Evolutionary conservation across 2,797 vertebrate genomes (phyloP).

Genomic region (Hydrolagus colliei): DNA sequence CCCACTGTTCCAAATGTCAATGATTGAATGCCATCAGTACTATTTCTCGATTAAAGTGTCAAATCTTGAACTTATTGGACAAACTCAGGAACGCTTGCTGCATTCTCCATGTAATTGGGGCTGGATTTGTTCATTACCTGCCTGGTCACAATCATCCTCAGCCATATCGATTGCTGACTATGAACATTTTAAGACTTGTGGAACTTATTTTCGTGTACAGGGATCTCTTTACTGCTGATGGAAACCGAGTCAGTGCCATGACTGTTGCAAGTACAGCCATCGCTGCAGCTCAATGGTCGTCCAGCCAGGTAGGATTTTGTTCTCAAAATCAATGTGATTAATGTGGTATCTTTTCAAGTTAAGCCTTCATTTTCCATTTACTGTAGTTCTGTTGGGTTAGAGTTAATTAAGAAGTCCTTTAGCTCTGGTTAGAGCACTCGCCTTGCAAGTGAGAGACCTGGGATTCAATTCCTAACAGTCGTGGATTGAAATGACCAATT

Average conservation of each 20-base stretch:
- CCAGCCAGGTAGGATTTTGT: conserved; percentile 72
- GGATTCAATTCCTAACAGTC: too few relatives aligned
- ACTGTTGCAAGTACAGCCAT: conserved; percentile 97
- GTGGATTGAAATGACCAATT: too few relatives aligned
- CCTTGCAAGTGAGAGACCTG: too few relatives aligned
- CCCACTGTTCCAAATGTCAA: not conserved
- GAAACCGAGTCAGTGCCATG: conserved; percentile 90
- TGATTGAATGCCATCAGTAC: not conserved
- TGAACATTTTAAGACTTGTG: not conserved
- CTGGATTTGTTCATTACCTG: not conserved
- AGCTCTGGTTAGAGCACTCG: too few relatives aligned
- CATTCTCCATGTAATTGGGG: not conserved
- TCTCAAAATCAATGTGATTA: too few relatives aligned
- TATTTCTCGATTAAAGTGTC: not conserved
- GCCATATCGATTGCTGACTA: not conserved
- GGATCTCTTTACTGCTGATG: conserved; percentile 86
- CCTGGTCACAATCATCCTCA: not conserved
- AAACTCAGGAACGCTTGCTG: not conserved
- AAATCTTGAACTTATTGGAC: not conserved
- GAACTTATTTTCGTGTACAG: conserved; percentile 48
- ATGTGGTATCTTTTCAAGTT: too few relatives aligned
- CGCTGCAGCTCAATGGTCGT: conserved; percentile 97
- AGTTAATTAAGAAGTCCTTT: too few relatives aligned
- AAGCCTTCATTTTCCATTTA: too few relatives aligned
- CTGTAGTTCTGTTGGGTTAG: too few relatives aligned